phyloP scores from a whole-genome alignment of 1,140 invertebrate species.

The Amphibalanus amphitrite region DNA sequence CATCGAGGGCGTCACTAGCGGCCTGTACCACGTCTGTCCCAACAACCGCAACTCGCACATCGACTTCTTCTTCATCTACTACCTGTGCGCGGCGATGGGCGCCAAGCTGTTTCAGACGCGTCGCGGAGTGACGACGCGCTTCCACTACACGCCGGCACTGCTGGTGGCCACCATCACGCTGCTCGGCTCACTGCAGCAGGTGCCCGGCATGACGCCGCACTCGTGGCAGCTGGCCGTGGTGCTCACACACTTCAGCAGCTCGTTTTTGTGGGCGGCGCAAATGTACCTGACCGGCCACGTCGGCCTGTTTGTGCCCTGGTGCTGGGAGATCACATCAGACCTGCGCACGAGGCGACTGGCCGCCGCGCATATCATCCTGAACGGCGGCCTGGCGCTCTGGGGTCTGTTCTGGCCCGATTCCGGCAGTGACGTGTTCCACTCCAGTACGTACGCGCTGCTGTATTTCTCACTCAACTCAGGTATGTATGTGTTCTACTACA shows the following conservation, averaged over 20 bases:
- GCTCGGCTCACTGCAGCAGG: constrained; percentile 59
- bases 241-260: too few species aligned
- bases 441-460: constrained; percentile 47
- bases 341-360: not conserved
- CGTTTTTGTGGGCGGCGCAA: constrained; percentile 48
- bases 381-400: constrained; percentile 53
- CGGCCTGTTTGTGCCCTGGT: too few species aligned
- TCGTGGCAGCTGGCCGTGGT: not conserved
- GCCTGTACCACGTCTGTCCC: constrained; percentile 70
- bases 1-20: constrained; percentile 70
- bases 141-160: constrained; percentile 55
- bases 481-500: constrained; percentile 59
- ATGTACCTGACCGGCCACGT: constrained; percentile 47
- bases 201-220: too few species aligned
- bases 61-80: constrained; percentile 83
- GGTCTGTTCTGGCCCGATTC: constrained; percentile 51
- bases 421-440: constrained; percentile 23
- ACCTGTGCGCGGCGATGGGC: constrained; percentile 66
- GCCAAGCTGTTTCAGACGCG: constrained; percentile 74
- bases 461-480: constrained; percentile 66
- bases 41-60: constrained; percentile 79
- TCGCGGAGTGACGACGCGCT: constrained; percentile 77
- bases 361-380: constrained; percentile 20
- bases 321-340: too few species aligned
- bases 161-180: constrained; percentile 57